Evolutionary conservation across 2,888 invertebrate species (phyloP).

Genomic region (Endotricha flammealis): DNA sequence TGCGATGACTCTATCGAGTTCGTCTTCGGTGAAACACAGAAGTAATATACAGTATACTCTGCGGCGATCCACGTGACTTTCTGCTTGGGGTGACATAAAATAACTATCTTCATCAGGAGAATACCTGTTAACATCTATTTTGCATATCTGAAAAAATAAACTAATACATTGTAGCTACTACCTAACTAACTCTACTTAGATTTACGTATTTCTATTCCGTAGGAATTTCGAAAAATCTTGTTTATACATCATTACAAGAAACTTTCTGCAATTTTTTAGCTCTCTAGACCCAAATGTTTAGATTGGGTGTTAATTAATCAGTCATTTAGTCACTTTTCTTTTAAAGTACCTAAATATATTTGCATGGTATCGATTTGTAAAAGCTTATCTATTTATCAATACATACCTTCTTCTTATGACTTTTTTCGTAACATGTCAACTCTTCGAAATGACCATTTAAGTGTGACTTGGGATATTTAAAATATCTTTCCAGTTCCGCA

Average conservation of each 20-base stretch:
- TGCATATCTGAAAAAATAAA: slow-evolving; percentile 41
- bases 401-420: slow-evolving; percentile 45
- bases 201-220: background rate
- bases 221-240: no score
- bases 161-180: background rate
- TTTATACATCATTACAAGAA: no score
- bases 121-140: slow-evolving; percentile 47
- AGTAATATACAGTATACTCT: slow-evolving; percentile 62
- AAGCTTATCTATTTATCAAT: no score
- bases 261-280: no score
- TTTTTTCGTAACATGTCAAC: slow-evolving; percentile 46
- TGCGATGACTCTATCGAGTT: slow-evolving; percentile 55
- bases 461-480: slow-evolving; percentile 45
- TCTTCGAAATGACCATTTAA: slow-evolving; percentile 65
- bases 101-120: slow-evolving; percentile 53
- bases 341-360: no score
- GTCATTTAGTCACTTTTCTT: no score
- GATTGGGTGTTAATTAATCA: no score
- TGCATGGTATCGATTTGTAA: no score
- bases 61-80: slow-evolving; percentile 50
- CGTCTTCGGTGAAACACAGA: slow-evolving; percentile 63
- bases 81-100: slow-evolving; percentile 33
- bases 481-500: slow-evolving; percentile 51
- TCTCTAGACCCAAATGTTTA: no score
- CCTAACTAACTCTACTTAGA: background rate